Evolutionary conservation across 2,888 invertebrate species (phyloP).

Genomic region (Acrobasis repandana): DNA sequence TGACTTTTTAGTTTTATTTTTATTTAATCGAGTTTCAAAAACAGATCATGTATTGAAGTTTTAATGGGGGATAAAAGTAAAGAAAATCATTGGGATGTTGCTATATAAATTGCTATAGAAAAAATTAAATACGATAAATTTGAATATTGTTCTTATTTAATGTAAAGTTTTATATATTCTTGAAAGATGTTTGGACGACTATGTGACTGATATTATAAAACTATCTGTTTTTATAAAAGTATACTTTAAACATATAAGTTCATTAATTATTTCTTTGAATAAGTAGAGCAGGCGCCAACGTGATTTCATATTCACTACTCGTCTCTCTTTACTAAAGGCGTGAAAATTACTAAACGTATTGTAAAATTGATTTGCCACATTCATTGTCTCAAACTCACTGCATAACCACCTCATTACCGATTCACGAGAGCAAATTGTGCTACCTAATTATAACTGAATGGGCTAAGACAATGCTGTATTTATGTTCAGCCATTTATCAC

Average conservation of each 20-base stretch:
- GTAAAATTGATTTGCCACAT: constrained; percentile 70
- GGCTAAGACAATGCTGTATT: constrained; percentile 77
- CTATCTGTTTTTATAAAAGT: too few relatives aligned
- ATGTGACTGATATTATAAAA: too few relatives aligned
- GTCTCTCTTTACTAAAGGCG: constrained; percentile 47
- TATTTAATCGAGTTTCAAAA: too few relatives aligned
- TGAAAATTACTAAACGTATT: constrained; percentile 56
- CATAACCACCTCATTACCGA: constrained; percentile 71
- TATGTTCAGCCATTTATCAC: constrained; percentile 79
- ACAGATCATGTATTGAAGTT: too few relatives aligned
- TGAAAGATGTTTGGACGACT: too few relatives aligned
- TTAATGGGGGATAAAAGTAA: too few relatives aligned
- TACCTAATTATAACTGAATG: constrained; percentile 80
- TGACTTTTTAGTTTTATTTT: too few relatives aligned
- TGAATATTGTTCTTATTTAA: too few relatives aligned
- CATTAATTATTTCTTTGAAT: not conserved
- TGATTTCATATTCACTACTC: constrained; percentile 44
- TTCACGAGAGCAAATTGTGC: constrained; percentile 80
- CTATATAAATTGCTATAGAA: too few relatives aligned
- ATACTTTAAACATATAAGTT: not conserved
- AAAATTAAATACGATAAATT: too few relatives aligned
- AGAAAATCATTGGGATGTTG: too few relatives aligned
- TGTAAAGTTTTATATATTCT: too few relatives aligned
- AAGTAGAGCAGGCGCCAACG: not conserved
- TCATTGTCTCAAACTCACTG: constrained; percentile 61